Conservation (phyloP, 2,888 invertebrate species). For the Lithodes maja region DNA sequence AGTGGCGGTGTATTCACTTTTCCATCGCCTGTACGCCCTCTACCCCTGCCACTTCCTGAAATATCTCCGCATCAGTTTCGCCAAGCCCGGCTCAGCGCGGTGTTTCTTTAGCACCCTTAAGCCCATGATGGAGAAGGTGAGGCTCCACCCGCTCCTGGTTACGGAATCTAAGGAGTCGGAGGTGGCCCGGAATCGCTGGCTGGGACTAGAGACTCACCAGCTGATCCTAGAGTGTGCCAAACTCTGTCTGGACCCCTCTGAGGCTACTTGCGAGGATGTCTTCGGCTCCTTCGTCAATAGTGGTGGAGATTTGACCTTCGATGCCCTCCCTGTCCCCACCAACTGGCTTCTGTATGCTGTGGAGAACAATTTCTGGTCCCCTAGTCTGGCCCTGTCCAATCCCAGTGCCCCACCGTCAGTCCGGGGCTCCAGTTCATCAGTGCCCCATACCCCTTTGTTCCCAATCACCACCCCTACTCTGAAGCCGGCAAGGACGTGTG, state of each 20-base stretch:
- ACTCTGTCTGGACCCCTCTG: constrained; percentile 66
- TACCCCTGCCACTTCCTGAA: constrained; percentile 69
- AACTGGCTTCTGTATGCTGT: constrained; percentile 58
- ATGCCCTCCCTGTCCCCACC: constrained; percentile 45
- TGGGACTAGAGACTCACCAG: constrained; percentile 63
- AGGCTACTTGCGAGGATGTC: constrained; percentile 67
- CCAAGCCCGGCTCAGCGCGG: constrained; percentile 49
- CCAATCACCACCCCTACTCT: constrained; percentile 43
- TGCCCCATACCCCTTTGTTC: constrained; percentile 61
- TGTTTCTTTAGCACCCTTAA: constrained; percentile 61
- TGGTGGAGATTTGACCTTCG: constrained; percentile 40
- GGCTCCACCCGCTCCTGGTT: constrained; percentile 69
- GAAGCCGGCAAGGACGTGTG: constrained; percentile 34
- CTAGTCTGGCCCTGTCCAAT: constrained; percentile 49
- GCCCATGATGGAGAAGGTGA: constrained; percentile 70
- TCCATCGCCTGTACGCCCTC: constrained; percentile 69
- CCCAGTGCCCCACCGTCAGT: constrained; percentile 25
- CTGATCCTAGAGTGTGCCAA: constrained; percentile 67
- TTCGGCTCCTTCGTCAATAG: constrained; percentile 40
- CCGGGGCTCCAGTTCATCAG: constrained; percentile 40
- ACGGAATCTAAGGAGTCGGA: constrained; percentile 69
- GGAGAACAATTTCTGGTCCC: constrained; percentile 70
- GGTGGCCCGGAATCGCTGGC: constrained; percentile 55
- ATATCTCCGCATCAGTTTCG: constrained; percentile 58
- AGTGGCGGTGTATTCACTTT: constrained; percentile 69